Base-by-base conservation (phyloP, 2,888 invertebrate species). In the Orthosia gothica region DNA sequence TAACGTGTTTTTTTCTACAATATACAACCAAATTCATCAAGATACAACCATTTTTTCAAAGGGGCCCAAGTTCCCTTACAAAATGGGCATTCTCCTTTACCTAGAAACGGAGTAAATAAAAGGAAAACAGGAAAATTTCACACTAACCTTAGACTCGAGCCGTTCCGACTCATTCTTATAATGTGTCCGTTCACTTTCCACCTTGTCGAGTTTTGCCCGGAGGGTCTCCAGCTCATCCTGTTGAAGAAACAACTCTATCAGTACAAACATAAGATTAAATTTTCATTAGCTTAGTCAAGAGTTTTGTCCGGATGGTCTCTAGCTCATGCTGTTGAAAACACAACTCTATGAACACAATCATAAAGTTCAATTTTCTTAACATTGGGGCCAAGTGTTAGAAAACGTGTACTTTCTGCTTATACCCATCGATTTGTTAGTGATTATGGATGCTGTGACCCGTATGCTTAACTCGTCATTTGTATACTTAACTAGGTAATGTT, bases 121-220 rank as follows among this genome's bases (percentile, higher is more conserved):
- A 57, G 49, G 59, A 68, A 82, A 79, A 67, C 49, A 20, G 40
- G 62, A 5, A 18, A 65, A 12, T 75, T 67, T 70, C 78, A 47
- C 40, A 88, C 98, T 97, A 94, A 99, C 99, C 98, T 99, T 99
- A 76, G 98, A 97, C 94, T 99, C 99, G 86, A 99, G 96, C 95
- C 98, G 98, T 91, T 99, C 99, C 91, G 98, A 98, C 91, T 99
- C 98, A 92, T 98, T 98, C 95, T 99, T 99, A 93, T 98, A 97
- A 88, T 98, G 97, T 87, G 97, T 97, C 87, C 99, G 97, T 92
- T 99, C 99, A 90, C 97, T 97, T 92, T 99, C 99, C 89, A 99
- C 95, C 94, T 98, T 99, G 84, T 99, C 99, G 91, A 99, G 96
- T 95, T 98, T 99, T 63, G 97, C 93, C 89, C 98, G 98, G 85